Base-by-base conservation (phyloP, 2,888 invertebrate genomes). In the Archips xylosteana region DNA sequence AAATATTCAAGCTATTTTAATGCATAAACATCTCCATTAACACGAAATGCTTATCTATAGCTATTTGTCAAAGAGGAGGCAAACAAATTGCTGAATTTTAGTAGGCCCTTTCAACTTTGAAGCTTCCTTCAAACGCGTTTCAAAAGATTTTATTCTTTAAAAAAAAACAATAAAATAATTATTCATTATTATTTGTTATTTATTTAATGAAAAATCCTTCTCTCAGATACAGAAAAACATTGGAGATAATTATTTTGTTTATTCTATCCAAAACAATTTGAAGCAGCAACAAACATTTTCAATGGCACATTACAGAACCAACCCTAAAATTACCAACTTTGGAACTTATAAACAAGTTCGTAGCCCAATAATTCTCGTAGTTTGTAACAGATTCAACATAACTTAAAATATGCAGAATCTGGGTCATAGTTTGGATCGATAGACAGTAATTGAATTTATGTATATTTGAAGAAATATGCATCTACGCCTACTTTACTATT, bases 41-140 rank as follows among this genome's bases (percentile, higher is more conserved):
- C 89, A 89, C 87, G 87, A 84, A 86, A 81, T 86, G 83, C 87
- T 89, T 89, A 90, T 91, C 91, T 88, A 76, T 82, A 71, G 80
- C 85, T 85, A 89, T 91, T 90, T 89, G 89, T 91, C 90, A 90
- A 89, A 88, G 89, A 87, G 82, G 82, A 83, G 82, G 83, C 82
- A 85, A 89, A 89, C 86, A 87, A 89, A 91, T 90, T 84, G 86
- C 85, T 82, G 85, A 88, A 87, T 89, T 88, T 77, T 70, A 71
- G 74, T 74, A 77, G 74, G 60, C 51, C 45, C 65, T 65, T 74
- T 70, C 75, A 45, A 68, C 34, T 67, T 57, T 3, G 15, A 64
- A 67, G 75, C 67, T 69, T 47, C 57, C 51, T 74, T 74, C 51
- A 70, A 54, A 65, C 51, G 59, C 59, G 51, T 49, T 49, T n/a